Conservation (phyloP, 2,113 vertebrate species). For the Copsychus sechellarum region DNA sequence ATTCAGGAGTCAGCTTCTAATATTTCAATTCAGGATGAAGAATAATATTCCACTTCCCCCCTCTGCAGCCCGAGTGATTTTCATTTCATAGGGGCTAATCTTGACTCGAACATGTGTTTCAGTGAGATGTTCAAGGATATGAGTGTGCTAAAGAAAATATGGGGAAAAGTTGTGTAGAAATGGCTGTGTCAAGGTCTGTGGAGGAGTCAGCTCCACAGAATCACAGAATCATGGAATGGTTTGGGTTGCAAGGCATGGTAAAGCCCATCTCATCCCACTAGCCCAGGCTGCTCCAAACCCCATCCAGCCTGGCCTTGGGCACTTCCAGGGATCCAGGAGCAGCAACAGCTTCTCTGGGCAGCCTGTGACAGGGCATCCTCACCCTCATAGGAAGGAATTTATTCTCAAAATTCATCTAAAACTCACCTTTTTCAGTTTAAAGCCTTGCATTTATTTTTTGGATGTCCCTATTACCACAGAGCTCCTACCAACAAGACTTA, state of each 20-base stretch:
- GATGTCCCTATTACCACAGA: not conserved
- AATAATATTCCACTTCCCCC: conserved; percentile 32
- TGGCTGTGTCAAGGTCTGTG: not conserved
- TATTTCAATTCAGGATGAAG: conserved; percentile 32
- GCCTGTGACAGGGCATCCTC: rapidly evolving
- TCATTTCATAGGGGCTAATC: not conserved
- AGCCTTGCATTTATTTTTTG: not conserved
- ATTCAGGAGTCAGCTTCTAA: conserved; percentile 52
- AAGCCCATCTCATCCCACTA: rapidly evolving
- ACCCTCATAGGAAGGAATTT: not conserved
- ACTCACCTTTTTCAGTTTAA: not conserved
- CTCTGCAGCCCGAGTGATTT: not conserved
- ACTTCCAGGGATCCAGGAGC: not conserved
- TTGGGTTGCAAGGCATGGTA: not conserved
- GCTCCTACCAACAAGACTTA: not conserved
- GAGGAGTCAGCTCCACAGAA: not conserved
- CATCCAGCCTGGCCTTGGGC: rapidly evolving
- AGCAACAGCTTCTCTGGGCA: not conserved
- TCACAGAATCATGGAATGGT: not conserved
- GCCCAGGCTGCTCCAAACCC: not conserved
- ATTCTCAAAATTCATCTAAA: not conserved
- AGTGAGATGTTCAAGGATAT: not conserved
- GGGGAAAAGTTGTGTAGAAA: not conserved
- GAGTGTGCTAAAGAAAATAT: not conserved
- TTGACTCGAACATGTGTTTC: not conserved